A percentile compares a stretch with the other conserved stretches of the same genome.
These are phyloP conservation scores for Aphidius gifuensis DNA, from an alignment of 1,140 invertebrate species.

Conservation along the genomic window DNA sequence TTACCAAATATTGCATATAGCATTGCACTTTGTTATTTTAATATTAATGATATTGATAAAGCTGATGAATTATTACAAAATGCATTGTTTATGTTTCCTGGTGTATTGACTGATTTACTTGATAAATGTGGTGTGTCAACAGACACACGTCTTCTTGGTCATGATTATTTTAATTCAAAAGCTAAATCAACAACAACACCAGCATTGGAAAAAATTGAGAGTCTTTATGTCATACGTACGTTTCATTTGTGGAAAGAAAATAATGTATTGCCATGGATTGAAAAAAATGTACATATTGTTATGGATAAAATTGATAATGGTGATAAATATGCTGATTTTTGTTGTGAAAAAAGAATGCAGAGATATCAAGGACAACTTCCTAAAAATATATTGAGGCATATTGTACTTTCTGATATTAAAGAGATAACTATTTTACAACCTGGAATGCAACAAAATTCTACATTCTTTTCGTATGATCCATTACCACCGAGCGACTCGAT, in stretches of 20 bases:
- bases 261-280: constrained; percentile 75
- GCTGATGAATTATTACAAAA: constrained; percentile 70
- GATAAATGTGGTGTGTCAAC: constrained; percentile 75
- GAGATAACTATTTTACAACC: constrained; percentile 61
- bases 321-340: constrained; percentile 62
- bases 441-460: constrained; percentile 52
- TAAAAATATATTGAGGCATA: constrained; percentile 72
- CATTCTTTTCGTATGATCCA: constrained; percentile 79
- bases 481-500: constrained; percentile 75
- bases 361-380: constrained; percentile 68
- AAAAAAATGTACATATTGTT: constrained; percentile 66
- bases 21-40: constrained; percentile 73
- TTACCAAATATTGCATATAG: constrained; percentile 88
- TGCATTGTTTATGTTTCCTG: constrained; percentile 82
- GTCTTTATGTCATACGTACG: constrained; percentile 71
- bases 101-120: constrained; percentile 67
- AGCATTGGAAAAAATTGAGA: constrained; percentile 68
- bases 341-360: constrained; percentile 60
- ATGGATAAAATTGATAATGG: constrained; percentile 63
- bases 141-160: constrained; percentile 60
- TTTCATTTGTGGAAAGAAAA: constrained; percentile 78
- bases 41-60: constrained; percentile 42
- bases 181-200: constrained; percentile 50
- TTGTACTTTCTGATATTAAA: constrained; percentile 78
- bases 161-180: constrained; percentile 43